phyloP scores from a whole-genome alignment of 2,888 invertebrate genomes.

The Chelonus formosanus region DNA sequence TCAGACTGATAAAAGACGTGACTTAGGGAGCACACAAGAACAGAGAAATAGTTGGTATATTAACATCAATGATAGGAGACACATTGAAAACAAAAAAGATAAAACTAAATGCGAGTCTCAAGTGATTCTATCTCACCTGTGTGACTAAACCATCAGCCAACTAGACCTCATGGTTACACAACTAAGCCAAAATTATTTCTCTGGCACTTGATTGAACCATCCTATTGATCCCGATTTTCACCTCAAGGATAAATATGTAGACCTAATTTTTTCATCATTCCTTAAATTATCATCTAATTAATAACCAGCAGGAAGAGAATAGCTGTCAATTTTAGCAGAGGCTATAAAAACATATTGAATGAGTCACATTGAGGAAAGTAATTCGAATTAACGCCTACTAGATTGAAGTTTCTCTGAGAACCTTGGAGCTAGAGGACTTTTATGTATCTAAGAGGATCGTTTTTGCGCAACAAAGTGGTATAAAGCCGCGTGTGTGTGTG shows the following conservation, averaged over 20 bases:
- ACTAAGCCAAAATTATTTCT: no score
- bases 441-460: background rate
- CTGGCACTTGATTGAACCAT: no score
- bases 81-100: no score
- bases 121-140: no score
- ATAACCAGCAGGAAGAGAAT: background rate
- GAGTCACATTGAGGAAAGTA: background rate
- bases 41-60: background rate
- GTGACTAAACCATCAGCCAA: no score
- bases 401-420: constrained; percentile 8
- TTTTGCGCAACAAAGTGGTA: constrained; percentile 3
- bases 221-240: no score
- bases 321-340: background rate
- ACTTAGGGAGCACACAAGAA: background rate
- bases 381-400: constrained; percentile 1
- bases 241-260: no score
- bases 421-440: background rate
- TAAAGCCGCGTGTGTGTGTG: constrained; percentile 16
- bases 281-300: no score
- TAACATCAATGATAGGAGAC: background rate
- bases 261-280: no score
- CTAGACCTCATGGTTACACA: no score
- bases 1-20: constrained; percentile 30
- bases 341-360: background rate
- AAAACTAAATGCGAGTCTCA: no score